These are phyloP conservation scores for Catocala fraxini DNA, from an alignment of 2,888 invertebrate genomes.

Conservation along the genomic window DNA sequence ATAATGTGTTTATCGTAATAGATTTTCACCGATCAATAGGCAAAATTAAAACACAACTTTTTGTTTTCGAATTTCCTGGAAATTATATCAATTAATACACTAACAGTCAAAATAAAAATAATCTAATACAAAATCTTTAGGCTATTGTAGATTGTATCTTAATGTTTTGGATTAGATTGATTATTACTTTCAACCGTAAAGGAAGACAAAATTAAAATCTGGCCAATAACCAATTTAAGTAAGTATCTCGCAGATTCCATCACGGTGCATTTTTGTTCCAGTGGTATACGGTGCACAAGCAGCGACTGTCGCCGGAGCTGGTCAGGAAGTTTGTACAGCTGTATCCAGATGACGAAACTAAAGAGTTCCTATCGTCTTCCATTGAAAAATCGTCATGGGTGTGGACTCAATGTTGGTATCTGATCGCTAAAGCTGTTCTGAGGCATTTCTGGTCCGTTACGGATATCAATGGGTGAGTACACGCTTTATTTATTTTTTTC, in stretches of 20 bases:
- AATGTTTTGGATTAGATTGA: too few species aligned
- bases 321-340: slow-evolving; percentile 89
- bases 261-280: slow-evolving; percentile 66
- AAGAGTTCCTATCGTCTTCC: slow-evolving; percentile 91
- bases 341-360: slow-evolving; percentile 91
- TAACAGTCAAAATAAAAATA: too few species aligned
- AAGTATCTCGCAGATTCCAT: neutral
- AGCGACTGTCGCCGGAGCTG: slow-evolving; percentile 83
- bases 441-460: slow-evolving; percentile 97
- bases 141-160: too few species aligned
- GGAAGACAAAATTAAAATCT: too few species aligned
- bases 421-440: slow-evolving; percentile 94
- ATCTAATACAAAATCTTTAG: too few species aligned
- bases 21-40: too few species aligned
- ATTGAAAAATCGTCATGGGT: slow-evolving; percentile 94
- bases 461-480: slow-evolving; percentile 96
- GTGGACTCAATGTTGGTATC: slow-evolving; percentile 96
- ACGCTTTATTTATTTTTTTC: neutral
- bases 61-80: too few species aligned
- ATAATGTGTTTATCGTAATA: too few species aligned
- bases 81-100: too few species aligned
- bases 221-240: neutral
- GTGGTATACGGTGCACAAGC: slow-evolving; percentile 92
- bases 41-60: too few species aligned
- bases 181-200: too few species aligned